A percentile compares a stretch with the other conserved stretches of the same genome.
These are phyloP conservation scores for Atta cephalotes DNA, from an alignment of 1,140 invertebrate genomes.

Conservation along the genomic window DNA sequence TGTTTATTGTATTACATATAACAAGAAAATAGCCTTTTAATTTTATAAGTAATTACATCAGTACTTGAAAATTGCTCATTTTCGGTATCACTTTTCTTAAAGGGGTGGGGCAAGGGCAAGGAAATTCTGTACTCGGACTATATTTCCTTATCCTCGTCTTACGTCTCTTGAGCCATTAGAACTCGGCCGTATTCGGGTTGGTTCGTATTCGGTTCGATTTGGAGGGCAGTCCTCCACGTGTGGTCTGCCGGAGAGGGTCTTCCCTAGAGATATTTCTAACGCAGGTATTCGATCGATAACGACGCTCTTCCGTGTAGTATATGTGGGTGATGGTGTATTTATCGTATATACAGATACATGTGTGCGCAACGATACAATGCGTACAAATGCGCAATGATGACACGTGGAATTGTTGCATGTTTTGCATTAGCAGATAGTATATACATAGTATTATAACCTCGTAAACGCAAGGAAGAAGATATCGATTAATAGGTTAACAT, in stretches of 20 bases:
- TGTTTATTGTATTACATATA: no score
- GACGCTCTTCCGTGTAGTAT: conserved; percentile 5
- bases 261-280: conserved; percentile 70
- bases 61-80: not conserved
- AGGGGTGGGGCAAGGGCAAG: not conserved
- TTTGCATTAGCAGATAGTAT: conserved; percentile 18
- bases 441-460: conserved; percentile 56
- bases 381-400: conserved; percentile 37
- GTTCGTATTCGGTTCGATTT: conserved; percentile 7
- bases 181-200: conserved; percentile 59
- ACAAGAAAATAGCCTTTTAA: not conserved
- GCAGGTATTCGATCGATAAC: conserved; percentile 67
- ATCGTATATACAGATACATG: not conserved
- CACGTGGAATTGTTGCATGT: conserved; percentile 64
- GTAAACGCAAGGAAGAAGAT: conserved; percentile 56
- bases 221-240: conserved; percentile 66
- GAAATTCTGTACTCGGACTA: not conserved
- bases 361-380: conserved; percentile 4
- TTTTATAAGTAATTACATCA: not conserved
- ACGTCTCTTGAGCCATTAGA: not conserved
- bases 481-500: conserved; percentile 61
- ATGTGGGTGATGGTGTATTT: conserved; percentile 22
- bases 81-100: not conserved
- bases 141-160: conserved; percentile 1
- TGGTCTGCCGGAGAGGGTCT: conserved; percentile 56